Base-by-base conservation (phyloP, 2,113 vertebrate genomes). In the Hyperopisus bebe region DNA sequence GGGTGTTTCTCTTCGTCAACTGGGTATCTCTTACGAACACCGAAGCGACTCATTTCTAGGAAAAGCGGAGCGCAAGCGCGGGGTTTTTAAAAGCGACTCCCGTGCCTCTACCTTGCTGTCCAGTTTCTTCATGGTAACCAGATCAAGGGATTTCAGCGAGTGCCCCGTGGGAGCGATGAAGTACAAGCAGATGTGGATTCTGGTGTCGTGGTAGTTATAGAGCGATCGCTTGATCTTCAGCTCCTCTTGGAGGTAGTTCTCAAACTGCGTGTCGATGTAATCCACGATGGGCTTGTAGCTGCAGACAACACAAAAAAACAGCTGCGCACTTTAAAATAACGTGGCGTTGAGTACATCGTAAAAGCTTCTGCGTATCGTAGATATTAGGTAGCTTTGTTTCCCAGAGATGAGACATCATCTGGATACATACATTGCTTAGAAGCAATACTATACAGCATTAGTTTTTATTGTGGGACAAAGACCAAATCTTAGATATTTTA, bases 201-300 rank as follows among this genome's bases (percentile, higher is more conserved):
- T 96, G 0, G 98, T 98, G 96, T 99, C 98, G 0, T 99, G 98
- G 92, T 98, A 99, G 95, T 99, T 97, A 62, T 98, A 98, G n/a
- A 99, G 97, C 0, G 98, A 99, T 0, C 98, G 97, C n/a, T 98
- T 98, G 93, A 99, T 99, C 91, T 99, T 99, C 94, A 99, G 94
- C 93, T 99, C 98, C 44, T 99, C 98, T 95, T 99, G 98, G 21
- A 99, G 95, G 92, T 99, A 99, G 91, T 97, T 99, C 94, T 99
- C 98, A 95, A 99, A 99, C 96, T 99, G 98, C 85, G 97, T 97
- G 80, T 99, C 98, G 92, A 99, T 99, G 95, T 99, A 99, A 93
- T 99, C 98, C 13, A 99, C 98, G 0, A 99, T 98, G 10, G 98
- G 98, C 95, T 98, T 99, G 96, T 99, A 99, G 96, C 98, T 99